A percentile compares a stretch with the other conserved stretches of the same genome.
Evolutionary conservation across 2,113 vertebrate species (phyloP).

Genomic region (Cheilinus undulatus): DNA sequence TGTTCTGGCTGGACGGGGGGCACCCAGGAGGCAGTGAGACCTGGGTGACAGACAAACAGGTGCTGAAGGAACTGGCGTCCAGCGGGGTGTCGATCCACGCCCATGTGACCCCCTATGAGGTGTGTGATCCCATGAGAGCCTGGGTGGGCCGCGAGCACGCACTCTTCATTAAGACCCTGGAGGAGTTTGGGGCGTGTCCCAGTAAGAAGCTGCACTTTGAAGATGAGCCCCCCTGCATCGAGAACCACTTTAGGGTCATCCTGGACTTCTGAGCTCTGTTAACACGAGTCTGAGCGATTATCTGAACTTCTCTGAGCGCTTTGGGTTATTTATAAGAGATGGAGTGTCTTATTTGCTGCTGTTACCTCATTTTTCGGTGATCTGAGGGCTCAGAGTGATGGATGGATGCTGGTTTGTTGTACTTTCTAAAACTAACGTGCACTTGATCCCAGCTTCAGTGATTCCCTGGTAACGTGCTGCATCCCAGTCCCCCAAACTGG

Average conservation of each 20-base stretch:
- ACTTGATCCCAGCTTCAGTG: conserved; percentile 5
- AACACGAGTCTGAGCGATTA: not conserved
- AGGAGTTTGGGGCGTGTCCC: conserved; percentile 87
- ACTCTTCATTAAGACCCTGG: conserved; percentile 89
- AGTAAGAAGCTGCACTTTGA: conserved; percentile 91
- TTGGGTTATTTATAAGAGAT: not conserved
- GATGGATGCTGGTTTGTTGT: conserved; percentile 1
- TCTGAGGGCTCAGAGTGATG: conserved; percentile 39
- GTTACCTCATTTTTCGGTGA: conserved; percentile 12
- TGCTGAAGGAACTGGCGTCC: conserved; percentile 87
- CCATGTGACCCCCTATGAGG: conserved; percentile 97
- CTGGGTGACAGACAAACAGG: conserved; percentile 91
- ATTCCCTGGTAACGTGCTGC: not conserved
- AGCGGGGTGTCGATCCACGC: conserved; percentile 89
- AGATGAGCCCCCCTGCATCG: conserved; percentile 89
- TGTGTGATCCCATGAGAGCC: conserved; percentile 92
- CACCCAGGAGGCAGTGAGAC: conserved; percentile 96
- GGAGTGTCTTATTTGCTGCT: conserved; percentile 28
- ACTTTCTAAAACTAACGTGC: not conserved
- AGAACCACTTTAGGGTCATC: conserved; percentile 97
- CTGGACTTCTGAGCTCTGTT: conserved; percentile 81
- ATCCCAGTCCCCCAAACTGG: not conserved
- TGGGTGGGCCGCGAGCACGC: conserved; percentile 96
- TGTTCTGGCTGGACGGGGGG: conserved; percentile 98
- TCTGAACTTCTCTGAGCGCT: not conserved